Conservation (phyloP, 2,888 invertebrate genomes). For the Gryllus longicercus region DNA sequence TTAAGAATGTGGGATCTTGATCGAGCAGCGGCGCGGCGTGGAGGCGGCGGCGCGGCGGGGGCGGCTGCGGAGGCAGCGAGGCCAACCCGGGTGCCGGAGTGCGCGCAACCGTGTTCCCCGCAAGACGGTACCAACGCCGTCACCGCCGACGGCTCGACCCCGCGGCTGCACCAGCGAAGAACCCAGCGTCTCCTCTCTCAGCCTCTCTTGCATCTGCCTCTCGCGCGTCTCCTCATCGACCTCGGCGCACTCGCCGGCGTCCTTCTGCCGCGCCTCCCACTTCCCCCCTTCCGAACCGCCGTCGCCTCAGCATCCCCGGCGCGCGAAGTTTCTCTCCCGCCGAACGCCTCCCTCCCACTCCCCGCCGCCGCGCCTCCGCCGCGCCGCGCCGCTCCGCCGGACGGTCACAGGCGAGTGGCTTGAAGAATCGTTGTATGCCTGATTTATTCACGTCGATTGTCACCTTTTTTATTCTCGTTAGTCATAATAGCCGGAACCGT, state of each 20-base stretch:
- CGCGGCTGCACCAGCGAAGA: no score
- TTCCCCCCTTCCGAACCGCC: background rate
- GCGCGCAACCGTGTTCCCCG: no score
- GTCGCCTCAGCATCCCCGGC: background rate
- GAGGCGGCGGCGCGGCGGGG: no score
- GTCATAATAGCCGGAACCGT: constrained; percentile 17
- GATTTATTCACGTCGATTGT: constrained; percentile 11
- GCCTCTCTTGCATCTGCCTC: background rate
- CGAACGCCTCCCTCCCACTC: background rate
- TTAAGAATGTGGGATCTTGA: constrained; percentile 11
- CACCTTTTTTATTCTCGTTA: background rate
- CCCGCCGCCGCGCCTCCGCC: background rate
- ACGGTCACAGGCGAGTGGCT: background rate
- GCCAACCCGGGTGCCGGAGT: no score
- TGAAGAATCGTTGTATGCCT: background rate
- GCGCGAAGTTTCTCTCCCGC: background rate
- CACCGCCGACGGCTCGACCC: no score
- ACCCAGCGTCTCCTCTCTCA: background rate
- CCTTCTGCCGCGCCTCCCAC: background rate
- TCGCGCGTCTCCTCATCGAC: background rate
- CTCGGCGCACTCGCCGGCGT: background rate
- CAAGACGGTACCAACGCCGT: no score
- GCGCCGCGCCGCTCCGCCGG: background rate
- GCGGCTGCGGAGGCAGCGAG: no score
- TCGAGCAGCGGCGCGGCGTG: background rate